Evolutionary conservation across 2,113 vertebrate species (phyloP), one percentile per base, ranked within the genome.

Genomic region (Coryphaenoides rupestris): DNA sequence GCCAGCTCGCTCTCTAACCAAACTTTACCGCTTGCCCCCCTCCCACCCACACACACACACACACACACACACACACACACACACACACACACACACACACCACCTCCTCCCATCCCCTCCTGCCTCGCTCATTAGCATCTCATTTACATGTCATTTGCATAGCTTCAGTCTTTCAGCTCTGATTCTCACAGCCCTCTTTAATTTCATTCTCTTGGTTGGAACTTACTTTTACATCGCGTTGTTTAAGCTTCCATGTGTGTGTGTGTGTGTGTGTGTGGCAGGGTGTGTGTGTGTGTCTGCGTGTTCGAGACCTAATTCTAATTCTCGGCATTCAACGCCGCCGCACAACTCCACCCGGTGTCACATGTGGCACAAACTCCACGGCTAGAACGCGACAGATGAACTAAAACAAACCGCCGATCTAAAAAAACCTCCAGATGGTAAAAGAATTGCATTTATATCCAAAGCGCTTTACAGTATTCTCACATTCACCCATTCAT

Each of bases 1-100:
- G 67, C 78, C 70, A 60, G 70, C 81, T 72, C 77, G 84, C 83
- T 80, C 82, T 75, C 86, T 87, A 84, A 87, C 77, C 84, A 87
- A 86, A 88, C 84, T 83, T 87, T 88, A 80, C 83, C 83, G 78
- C 80, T 80, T 81, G 80, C 84, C 82, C 86, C 80, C 72, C 59
- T 22, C 7, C 59, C 9, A 55, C 28, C 58, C 57, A n/a, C n/a
- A n/a, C n/a, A n/a, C n/a, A n/a, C n/a, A n/a, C n/a, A n/a, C n/a
- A n/a, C n/a, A n/a, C n/a, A n/a, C n/a, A n/a, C n/a, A n/a, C n/a
- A n/a, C n/a, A n/a, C n/a, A n/a, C n/a, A n/a, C n/a, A n/a, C n/a
- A n/a, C n/a, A n/a, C n/a, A n/a, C n/a, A n/a, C n/a, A n/a, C n/a
- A n/a, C n/a, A n/a, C n/a, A n/a, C n/a, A n/a, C n/a, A n/a, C 59